Conservation (phyloP, 1,140 invertebrate genomes). For the Notospermus geniculatus region DNA sequence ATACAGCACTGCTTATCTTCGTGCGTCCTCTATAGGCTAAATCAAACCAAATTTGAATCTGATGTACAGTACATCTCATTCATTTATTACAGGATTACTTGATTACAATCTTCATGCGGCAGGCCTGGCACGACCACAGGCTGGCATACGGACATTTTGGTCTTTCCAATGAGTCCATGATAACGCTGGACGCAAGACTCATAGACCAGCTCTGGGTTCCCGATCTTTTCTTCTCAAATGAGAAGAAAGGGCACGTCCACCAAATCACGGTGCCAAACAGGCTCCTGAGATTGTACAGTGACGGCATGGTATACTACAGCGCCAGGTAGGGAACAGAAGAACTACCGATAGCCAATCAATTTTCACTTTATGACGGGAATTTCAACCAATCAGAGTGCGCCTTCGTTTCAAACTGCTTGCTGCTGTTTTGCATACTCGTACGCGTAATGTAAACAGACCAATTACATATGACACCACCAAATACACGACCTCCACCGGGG, state of each 20-base stretch:
- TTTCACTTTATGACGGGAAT: too few relatives aligned
- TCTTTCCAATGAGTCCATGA: neutral
- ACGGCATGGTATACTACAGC: conserved; percentile 66
- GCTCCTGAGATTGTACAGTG: conserved; percentile 64
- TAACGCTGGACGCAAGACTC: conserved; percentile 73
- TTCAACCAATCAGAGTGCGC: too few relatives aligned
- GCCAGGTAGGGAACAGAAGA: conserved; percentile 26
- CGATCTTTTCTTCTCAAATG: conserved; percentile 69
- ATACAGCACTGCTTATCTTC: too few relatives aligned
- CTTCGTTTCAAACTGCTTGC: too few relatives aligned
- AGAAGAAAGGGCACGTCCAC: conserved; percentile 60
- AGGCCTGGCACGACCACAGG: conserved; percentile 36
- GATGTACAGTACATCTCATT: neutral
- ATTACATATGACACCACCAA: too few relatives aligned
- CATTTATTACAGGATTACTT: conserved; percentile 36
- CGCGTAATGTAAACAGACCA: too few relatives aligned
- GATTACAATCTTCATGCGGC: conserved; percentile 34
- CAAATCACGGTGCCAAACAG: conserved; percentile 65
- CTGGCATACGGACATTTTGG: conserved; percentile 62
- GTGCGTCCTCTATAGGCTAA: too few relatives aligned
- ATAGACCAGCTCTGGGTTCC: conserved; percentile 71
- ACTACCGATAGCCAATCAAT: too few relatives aligned
- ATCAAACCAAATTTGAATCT: too few relatives aligned
- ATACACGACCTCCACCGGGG: too few relatives aligned
- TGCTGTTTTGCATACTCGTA: too few relatives aligned